Evolutionary conservation across 2,888 invertebrate genomes (phyloP).

Genomic region (Drosophila histrio): DNA sequence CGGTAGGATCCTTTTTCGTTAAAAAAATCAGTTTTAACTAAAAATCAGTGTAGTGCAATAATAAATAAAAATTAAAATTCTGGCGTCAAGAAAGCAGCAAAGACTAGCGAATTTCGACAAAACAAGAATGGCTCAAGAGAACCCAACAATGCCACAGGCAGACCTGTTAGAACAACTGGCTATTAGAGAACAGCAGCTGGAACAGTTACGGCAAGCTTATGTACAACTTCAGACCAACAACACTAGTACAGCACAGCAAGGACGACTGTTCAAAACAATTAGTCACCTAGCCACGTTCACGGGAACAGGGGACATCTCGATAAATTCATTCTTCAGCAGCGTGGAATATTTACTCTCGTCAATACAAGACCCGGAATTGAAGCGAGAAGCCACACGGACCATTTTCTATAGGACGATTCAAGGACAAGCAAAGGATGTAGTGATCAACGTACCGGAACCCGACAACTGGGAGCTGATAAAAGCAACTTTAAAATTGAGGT

Average conservation of each 20-base stretch:
- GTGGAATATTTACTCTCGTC: neutral
- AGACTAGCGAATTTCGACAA: neutral
- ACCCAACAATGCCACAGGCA: neutral
- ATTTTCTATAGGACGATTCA: slow-evolving; percentile 15
- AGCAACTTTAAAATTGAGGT: neutral
- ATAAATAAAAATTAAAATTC: neutral
- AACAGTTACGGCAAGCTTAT: slow-evolving; percentile 7
- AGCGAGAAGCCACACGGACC: slow-evolving; percentile 1
- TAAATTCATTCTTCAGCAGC: slow-evolving; percentile 16
- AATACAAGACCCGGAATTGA: neutral
- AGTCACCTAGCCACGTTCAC: neutral
- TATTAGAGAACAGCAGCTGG: slow-evolving; percentile 10
- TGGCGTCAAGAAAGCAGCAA: neutral
- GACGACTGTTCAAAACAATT: neutral
- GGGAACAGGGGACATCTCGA: slow-evolving; percentile 8
- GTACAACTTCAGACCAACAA: neutral
- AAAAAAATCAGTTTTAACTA: neutral
- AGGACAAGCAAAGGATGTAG: slow-evolving; percentile 14
- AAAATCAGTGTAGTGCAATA: neutral
- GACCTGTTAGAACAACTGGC: slow-evolving; percentile 8
- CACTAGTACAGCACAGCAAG: neutral
- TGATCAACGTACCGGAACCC: slow-evolving; percentile 11
- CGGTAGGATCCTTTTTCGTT: too few relatives aligned
- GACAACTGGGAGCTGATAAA: slow-evolving; percentile 10
- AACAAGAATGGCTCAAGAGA: too few relatives aligned